Base-by-base conservation (phyloP, 2,797 vertebrate species). In the Mastacembelus armatus region DNA sequence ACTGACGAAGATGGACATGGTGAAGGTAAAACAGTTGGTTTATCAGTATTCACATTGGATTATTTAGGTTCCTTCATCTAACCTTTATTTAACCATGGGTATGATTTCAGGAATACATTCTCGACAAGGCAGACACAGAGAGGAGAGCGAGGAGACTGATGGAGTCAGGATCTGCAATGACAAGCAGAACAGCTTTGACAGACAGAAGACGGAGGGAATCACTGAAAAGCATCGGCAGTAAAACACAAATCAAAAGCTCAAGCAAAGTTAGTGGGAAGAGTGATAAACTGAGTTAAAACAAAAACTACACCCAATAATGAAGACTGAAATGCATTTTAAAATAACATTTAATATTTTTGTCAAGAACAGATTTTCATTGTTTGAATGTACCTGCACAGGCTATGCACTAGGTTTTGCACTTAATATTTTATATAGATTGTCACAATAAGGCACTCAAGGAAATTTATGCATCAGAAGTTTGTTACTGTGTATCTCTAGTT, bases 81-180 rank as follows among this genome's bases (percentile, higher is more conserved):
- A 22, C 4, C 43, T 18, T 56, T 26, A 50, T 35, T n/a, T 42
- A 60, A 75, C 38, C 9, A 19, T 5, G 15, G 39, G 8, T 62
- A 32, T 36, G 44, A 22, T 76, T 76, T 24, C 60, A 95, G 94
- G 92, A 95, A 66, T 95, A 92, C 79, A 92, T 92, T 67, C 49
- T 92, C 78, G 93, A 94, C 81, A 94, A 92, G 66, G 78, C 62
- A 5, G 63, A 83, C 73, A 89, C 89, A 0, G 77, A 89, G 69
- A 86, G 73, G 66, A 88, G 90, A 81, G 86, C 84, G 1, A 65
- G 71, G 75, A 66, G 54, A 30, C 67, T 83, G 52, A 64, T 77
- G 70, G 84, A 85, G 66, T 77, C 55, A 1, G 22, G 70, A 40
- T 85, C 67, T 22, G 74, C 65, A 4, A 7, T 76, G 44, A 81